Base-by-base conservation (phyloP, 2,888 invertebrate species). In the Lithophane ornitopus region DNA sequence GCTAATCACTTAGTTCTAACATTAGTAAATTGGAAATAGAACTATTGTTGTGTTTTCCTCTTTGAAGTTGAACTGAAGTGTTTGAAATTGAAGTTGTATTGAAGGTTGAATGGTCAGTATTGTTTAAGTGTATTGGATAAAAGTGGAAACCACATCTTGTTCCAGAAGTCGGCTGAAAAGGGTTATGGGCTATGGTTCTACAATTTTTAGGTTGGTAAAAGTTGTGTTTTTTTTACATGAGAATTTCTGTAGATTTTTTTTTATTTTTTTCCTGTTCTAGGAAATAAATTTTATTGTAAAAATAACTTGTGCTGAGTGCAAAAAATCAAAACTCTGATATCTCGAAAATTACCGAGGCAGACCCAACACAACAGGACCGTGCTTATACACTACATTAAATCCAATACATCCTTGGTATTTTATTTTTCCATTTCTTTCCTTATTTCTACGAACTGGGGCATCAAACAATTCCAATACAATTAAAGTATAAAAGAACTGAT, bases 1-100 rank as follows among this genome's bases (percentile, higher is more conserved):
- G 34, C 67, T 85, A 85, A 82, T 82, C 61, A 85, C 63, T 82
- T 71, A 76, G 56, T 56, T 75, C 66, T 52, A n/a, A 81, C 82
- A 59, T 85, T 62, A 58, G 26, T 62, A 28, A 16, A 85, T 70
- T 56, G 46, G 14, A 34, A 34, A 44, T 2, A n/a, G 34, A 62
- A 19, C 66, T 49, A 81, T 59, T 69, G 39, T 67, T 56, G 34
- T 16, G 71, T 49, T 67, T 63, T 41, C 14, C 16, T 26, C 61
- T 72, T 66, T 84, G 80, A 66, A n/a, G 26, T 28, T 68, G 12
- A 12, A 49, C 34, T 81, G 26, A 19, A 19, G 12, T 46, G 6
- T 16, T 16, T 46, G 16, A 19, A 19, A 16, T 46, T 46, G 14
- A 12, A 14, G 46, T 1, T 46, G 46, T 54, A 61, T 61, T 54